Evolutionary conservation across 2,113 vertebrate species (phyloP).

Genomic region (Sylvia atricapilla): DNA sequence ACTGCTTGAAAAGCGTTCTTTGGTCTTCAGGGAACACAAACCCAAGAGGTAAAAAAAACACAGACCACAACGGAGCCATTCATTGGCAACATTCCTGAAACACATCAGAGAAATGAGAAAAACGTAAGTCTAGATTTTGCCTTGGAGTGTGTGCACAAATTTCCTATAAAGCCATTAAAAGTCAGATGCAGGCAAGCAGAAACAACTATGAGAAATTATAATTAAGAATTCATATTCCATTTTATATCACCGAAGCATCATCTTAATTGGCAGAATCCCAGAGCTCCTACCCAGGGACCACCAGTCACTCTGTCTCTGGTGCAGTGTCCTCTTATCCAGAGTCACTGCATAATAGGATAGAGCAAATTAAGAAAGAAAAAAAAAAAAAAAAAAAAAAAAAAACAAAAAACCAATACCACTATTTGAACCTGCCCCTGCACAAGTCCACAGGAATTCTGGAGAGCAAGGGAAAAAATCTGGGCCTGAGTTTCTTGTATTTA

Average conservation of each 20-base stretch:
- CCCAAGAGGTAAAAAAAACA: background rate
- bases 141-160: background rate
- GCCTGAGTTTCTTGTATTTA: background rate
- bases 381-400: background rate
- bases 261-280: background rate
- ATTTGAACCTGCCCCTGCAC: background rate
- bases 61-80: background rate
- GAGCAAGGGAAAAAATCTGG: background rate
- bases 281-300: background rate
- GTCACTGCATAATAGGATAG: accelerated
- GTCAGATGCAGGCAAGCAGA: background rate
- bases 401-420: background rate
- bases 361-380: background rate
- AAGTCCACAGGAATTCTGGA: background rate
- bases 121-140: background rate
- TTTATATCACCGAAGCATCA: background rate
- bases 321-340: background rate
- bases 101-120: background rate
- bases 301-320: background rate
- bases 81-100: background rate
- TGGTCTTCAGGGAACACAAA: background rate
- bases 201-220: background rate
- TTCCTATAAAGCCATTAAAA: background rate
- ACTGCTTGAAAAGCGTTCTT: background rate
- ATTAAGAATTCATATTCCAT: background rate